Base-by-base conservation (phyloP, 1,140 invertebrate species). In the Adelges cooleyi region DNA sequence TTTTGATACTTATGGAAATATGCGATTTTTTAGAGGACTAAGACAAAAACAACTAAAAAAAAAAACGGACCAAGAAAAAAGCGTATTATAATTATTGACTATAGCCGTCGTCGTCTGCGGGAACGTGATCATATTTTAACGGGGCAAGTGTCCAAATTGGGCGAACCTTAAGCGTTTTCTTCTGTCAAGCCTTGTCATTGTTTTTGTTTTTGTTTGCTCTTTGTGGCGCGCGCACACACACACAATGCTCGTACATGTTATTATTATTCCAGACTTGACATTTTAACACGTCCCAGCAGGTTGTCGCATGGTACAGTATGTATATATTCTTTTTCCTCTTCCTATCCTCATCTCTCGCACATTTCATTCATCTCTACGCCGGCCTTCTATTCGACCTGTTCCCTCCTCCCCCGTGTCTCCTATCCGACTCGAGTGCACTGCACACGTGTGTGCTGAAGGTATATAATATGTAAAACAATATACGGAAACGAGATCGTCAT, bases 221-320 rank as follows among this genome's bases (percentile, higher is more conserved):
- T 40, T 38, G 33, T 17, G 38, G 53, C 38, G 18, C 29, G 5
- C 5, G 5, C 23, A 46, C 38, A 62, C 54, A 62, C 23, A 46
- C 38, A 62, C 54, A 62, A 62, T 62, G 23, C 54, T 11, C 29
- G 23, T 56, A 56, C 53, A n/a, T n/a, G 53, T 44, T 56, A 42
- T 42, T 56, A 56, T 56, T 62, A 46, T 62, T 62, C 42, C 42
- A 40, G 25, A 44, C 40, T n/a, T 62, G 54, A 29, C 54, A 46
- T 62, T 62, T 62, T 62, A 62, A 62, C 54, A 46, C 54, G 54
- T 62, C 38, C 17, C 54, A 62, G 54, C 54, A 62, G 54, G 54
- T 62, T 62, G 54, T 46, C 40, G 42, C n/a, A n/a, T 62, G 54
- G 44, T 62, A 62, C 54, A 44, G 46, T 62, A 29, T 62, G 42